Conservation (phyloP, 2,888 invertebrate genomes). For the Antheraea assamensis region DNA sequence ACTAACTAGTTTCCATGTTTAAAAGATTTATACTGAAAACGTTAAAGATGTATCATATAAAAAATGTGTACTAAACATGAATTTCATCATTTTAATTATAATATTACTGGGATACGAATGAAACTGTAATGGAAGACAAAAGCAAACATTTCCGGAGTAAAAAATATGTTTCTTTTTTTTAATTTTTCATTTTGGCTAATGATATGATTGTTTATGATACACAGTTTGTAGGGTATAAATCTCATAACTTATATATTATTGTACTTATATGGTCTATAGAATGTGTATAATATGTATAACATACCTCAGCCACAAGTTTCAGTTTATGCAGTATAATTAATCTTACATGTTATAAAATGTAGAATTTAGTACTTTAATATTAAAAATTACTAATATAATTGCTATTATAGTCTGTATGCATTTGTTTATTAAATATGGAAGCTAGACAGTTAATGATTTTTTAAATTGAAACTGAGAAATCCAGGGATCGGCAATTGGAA, state of each 20-base stretch:
- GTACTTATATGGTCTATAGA: conserved; percentile 41
- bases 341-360: background rate
- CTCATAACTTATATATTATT: conserved; percentile 39
- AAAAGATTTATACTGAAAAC: background rate
- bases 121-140: background rate
- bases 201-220: conserved; percentile 24
- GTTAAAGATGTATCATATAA: background rate
- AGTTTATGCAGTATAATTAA: background rate
- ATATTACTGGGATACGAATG: background rate
- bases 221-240: conserved; percentile 31
- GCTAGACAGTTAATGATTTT: background rate
- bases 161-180: no score
- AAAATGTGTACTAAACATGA: background rate
- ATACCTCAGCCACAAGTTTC: background rate
- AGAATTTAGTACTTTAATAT: conserved; percentile 31
- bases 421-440: conserved; percentile 34
- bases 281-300: conserved; percentile 21
- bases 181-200: background rate
- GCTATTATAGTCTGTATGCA: conserved; percentile 44
- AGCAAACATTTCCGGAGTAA: background rate
- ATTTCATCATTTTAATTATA: background rate
- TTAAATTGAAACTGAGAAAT: background rate
- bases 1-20: background rate
- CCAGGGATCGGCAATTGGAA: background rate
- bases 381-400: conserved; percentile 36